Conservation (phyloP, 2,113 vertebrate genomes). For the Clarias macrocephalus region DNA sequence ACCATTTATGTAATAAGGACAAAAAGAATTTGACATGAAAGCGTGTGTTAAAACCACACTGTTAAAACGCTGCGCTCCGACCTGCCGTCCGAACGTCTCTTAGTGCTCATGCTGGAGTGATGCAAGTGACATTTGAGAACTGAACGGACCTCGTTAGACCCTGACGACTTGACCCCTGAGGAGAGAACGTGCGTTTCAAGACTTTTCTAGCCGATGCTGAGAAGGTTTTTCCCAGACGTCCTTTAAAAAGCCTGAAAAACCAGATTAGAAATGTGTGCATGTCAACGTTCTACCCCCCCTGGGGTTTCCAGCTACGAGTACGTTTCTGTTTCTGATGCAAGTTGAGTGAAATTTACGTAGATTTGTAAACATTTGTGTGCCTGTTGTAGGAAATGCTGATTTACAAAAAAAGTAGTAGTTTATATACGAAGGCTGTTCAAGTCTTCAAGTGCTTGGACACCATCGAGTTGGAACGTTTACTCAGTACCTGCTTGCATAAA, state of each 20-base stretch:
- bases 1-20: background rate
- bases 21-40: background rate
- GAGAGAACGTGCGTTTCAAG: background rate
- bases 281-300: background rate
- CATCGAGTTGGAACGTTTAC: too few relatives aligned
- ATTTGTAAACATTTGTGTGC: too few relatives aligned
- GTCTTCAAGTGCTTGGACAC: too few relatives aligned
- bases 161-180: background rate
- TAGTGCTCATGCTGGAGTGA: background rate
- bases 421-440: too few relatives aligned
- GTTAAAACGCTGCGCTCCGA: background rate
- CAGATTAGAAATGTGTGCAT: too few relatives aligned
- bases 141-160: background rate
- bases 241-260: background rate
- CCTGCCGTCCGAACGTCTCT: background rate
- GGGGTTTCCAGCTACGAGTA: background rate
- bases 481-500: too few relatives aligned
- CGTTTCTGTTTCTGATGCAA: background rate
- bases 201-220: background rate
- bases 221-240: background rate
- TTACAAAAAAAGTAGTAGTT: background rate
- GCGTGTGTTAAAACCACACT: background rate
- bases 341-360: background rate
- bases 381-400: background rate
- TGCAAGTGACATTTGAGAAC: background rate